Conservation (phyloP, 1,140 invertebrate species). For the Rhizoglyphus robini region DNA sequence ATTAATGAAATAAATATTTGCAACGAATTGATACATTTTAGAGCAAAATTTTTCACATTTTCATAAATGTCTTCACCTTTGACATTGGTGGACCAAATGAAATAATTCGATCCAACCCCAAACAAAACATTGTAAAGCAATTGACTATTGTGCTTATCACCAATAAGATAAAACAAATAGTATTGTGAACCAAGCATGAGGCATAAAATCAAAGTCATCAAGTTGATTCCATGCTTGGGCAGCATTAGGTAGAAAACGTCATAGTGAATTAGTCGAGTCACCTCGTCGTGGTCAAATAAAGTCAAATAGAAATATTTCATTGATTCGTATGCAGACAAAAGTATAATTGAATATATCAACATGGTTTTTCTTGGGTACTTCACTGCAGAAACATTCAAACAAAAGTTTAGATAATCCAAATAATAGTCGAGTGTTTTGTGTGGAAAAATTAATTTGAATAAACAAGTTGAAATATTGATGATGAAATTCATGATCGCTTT, state of each 20-base stretch:
- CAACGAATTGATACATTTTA: not conserved
- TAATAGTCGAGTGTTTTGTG: too few species aligned
- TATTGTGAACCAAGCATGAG: not conserved
- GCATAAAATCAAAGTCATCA: not conserved
- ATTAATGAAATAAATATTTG: not conserved
- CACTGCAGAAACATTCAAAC: too few species aligned
- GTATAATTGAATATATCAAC: too few species aligned
- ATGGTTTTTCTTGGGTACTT: too few species aligned
- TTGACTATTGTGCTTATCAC: not conserved
- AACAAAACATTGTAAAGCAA: not conserved
- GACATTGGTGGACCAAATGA: not conserved
- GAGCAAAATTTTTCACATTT: not conserved
- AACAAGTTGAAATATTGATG: too few species aligned
- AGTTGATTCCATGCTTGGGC: not conserved
- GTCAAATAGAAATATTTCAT: too few species aligned
- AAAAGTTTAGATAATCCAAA: too few species aligned
- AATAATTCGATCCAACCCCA: not conserved
- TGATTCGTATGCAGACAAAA: too few species aligned
- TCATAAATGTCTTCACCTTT: not conserved
- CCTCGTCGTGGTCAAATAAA: too few species aligned
- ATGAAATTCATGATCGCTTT: too few species aligned
- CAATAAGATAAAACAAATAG: not conserved
- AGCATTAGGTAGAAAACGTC: not conserved
- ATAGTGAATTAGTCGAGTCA: not conserved
- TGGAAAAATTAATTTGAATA: too few species aligned